Evolutionary conservation across 2,888 invertebrate genomes (phyloP).

Genomic region (Pollenia griseotomentosa): DNA sequence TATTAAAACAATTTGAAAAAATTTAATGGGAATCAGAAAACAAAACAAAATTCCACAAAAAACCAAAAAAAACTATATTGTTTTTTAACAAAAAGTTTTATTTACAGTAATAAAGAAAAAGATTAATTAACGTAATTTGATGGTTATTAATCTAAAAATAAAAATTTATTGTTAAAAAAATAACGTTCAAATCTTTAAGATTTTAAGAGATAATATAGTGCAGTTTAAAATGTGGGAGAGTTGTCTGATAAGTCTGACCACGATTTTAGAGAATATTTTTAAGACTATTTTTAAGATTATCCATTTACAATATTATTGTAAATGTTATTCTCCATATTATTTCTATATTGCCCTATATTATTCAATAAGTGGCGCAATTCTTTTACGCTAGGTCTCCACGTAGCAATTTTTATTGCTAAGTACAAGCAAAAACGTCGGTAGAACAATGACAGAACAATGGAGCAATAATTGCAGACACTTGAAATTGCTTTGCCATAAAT

Average conservation of each 20-base stretch:
- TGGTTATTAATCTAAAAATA: conserved; percentile 10
- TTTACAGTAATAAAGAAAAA: conserved; percentile 21
- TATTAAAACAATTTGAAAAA: conserved; percentile 5
- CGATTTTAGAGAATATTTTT: neutral
- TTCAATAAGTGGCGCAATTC: too few relatives aligned
- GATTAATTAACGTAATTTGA: conserved; percentile 33
- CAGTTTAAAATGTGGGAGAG: neutral
- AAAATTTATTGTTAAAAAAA: neutral
- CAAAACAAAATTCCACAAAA: neutral
- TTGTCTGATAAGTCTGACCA: neutral
- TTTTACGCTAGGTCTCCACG: too few relatives aligned
- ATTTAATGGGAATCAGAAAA: conserved; percentile 1
- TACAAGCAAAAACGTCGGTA: too few relatives aligned
- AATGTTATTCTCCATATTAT: too few relatives aligned
- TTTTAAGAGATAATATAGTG: neutral
- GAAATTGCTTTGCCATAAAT: too few relatives aligned
- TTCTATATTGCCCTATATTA: too few relatives aligned
- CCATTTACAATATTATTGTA: too few relatives aligned
- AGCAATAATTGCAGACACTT: too few relatives aligned
- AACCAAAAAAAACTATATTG: neutral
- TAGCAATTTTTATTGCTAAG: too few relatives aligned
- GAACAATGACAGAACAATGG: too few relatives aligned
- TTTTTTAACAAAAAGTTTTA: conserved; percentile 11
- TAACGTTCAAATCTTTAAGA: neutral
- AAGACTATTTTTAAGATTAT: too few relatives aligned